These are phyloP conservation scores for Hystrix cristata DNA, from an alignment of 2,113 vertebrate genomes.

Conservation along the genomic window DNA sequence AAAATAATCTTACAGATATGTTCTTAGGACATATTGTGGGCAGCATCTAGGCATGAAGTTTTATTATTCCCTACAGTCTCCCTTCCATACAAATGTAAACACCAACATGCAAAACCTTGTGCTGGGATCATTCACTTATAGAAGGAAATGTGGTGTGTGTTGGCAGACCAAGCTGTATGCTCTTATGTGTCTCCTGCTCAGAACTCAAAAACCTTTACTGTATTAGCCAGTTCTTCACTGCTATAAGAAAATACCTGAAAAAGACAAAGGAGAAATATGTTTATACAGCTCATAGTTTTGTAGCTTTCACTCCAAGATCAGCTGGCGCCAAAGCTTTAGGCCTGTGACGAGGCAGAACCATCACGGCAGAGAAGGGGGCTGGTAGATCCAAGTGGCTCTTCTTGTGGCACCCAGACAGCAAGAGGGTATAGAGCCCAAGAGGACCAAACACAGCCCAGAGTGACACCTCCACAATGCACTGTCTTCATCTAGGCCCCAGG, in stretches of 20 bases:
- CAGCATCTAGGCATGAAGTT: neutral
- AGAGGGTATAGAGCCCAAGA: too few relatives aligned
- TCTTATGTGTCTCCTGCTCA: neutral
- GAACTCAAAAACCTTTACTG: neutral
- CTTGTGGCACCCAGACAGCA: neutral
- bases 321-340: neutral
- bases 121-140: neutral
- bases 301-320: neutral
- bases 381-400: too few relatives aligned
- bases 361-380: neutral
- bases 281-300: neutral
- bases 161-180: neutral
- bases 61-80: neutral
- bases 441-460: neutral
- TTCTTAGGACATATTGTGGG: neutral
- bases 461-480: neutral
- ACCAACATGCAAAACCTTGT: neutral
- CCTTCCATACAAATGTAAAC: neutral
- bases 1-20: neutral
- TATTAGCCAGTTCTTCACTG: neutral
- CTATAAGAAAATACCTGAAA: neutral
- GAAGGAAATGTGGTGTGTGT: neutral
- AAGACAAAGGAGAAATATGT: neutral
- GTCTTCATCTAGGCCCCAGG: neutral
- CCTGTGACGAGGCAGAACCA: neutral